phyloP scores from a whole-genome alignment of 2,888 invertebrate genomes.

The Drosophila villosipedis region DNA sequence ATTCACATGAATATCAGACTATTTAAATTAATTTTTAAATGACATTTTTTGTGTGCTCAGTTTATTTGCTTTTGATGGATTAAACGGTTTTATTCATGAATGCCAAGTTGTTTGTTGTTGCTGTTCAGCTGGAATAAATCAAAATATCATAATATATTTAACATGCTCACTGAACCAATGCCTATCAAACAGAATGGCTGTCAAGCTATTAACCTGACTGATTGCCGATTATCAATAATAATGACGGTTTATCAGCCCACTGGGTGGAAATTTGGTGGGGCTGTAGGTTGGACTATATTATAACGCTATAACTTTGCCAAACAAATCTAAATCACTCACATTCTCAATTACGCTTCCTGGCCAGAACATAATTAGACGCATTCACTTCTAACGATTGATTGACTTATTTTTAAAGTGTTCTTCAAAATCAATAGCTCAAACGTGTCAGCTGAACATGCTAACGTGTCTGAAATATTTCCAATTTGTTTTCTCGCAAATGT shows the following conservation, averaged over 20 bases:
- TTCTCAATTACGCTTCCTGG: not conserved
- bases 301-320: not conserved
- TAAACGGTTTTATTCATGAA: not conserved
- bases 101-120: constrained; percentile 8
- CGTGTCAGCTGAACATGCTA: not conserved
- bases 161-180: not conserved
- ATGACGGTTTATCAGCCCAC: not conserved
- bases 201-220: not conserved
- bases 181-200: constrained; percentile 5
- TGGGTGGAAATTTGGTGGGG: not conserved
- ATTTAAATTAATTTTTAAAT: constrained; percentile 15
- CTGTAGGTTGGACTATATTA: not conserved
- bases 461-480: not conserved
- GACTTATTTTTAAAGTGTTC: not conserved
- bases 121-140: constrained; percentile 2
- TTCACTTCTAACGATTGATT: not conserved
- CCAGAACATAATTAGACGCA: not conserved
- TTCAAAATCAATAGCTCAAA: not conserved
- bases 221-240: not conserved
- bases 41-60: constrained; percentile 2
- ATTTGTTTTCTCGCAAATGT: not conserved
- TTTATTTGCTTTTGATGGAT: constrained; percentile 1
- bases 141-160: constrained; percentile 26
- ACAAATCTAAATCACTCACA: not conserved
- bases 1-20: constrained; percentile 16